Evolutionary conservation across 2,797 vertebrate species (phyloP), one percentile per base, ranked within the genome.

Genomic region (Hyperoplus immaculatus): DNA sequence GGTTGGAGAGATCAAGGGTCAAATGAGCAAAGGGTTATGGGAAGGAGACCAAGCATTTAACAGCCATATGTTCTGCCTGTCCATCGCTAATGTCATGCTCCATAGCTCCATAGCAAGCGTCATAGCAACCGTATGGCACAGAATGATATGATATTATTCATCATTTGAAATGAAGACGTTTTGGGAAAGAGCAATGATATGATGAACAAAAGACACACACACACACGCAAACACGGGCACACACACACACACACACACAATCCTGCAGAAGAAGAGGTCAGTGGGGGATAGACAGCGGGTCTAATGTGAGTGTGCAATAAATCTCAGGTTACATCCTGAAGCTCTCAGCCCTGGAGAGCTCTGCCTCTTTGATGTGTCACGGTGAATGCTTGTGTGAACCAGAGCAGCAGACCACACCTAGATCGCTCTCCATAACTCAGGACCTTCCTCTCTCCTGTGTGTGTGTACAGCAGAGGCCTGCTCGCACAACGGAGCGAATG

Each of bases 251-350:
- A 61, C 21, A 59, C 55, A 82, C 18, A 78, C 15, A 21, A 29
- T 69, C 65, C 66, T 55, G 68, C 63, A n/a, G 79, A 75, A 69
- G 42, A 16, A 72, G 73, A 86, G 86, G 82, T 87, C 87, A 82
- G 29, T 29, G 68, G 56, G 87, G 82, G 81, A 57, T 78, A 88
- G 79, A 66, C 61, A 75, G 86, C 73, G 72, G 58, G 82, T 87
- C 88, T 90, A 91, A 93, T 83, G 86, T 5, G 72, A 87, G 55
- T 65, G 83, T 78, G 82, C 82, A 86, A 86, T 94, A 93, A 94
- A 93, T 90, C 85, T 92, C 88, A 72, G 63, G 86, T 91, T 91
- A 72, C 88, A 85, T 85, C 80, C 88, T 78, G 76, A 77, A 84
- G 69, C 76, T 58, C n/a, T 82, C 64, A 65, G 63, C 59, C 56